phyloP scores from a whole-genome alignment of 2,797 vertebrate genomes.

The Lophius americanus region DNA sequence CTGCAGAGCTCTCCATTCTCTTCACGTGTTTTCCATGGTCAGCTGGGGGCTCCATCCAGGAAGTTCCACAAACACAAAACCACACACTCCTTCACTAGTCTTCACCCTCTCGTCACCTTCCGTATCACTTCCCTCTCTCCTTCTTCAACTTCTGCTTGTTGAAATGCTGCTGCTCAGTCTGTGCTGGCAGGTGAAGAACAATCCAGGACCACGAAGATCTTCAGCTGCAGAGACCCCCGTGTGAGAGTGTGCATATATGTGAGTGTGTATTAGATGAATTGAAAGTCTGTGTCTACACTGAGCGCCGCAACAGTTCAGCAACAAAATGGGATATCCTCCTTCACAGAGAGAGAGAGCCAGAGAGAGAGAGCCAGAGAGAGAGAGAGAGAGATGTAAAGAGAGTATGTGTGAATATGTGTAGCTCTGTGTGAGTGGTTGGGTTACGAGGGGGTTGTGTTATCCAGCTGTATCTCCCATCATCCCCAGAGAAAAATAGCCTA shows the following conservation, averaged over 20 bases:
- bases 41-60: slow-evolving; percentile 1
- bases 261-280: slow-evolving; percentile 2
- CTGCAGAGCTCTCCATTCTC: slow-evolving; percentile 15
- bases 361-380: slow-evolving; percentile 12
- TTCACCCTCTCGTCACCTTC: neutral
- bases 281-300: slow-evolving; percentile 27
- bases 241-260: slow-evolving; percentile 13
- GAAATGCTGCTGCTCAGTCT: slow-evolving; percentile 19
- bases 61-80: slow-evolving; percentile 15
- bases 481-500: slow-evolving; percentile 46
- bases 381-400: slow-evolving; percentile 38
- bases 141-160: slow-evolving; percentile 2
- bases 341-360: slow-evolving; percentile 23
- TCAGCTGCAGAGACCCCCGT: slow-evolving; percentile 9
- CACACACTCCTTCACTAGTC: slow-evolving; percentile 33
- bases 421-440: neutral
- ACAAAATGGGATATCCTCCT: slow-evolving; percentile 74
- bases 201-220: slow-evolving; percentile 38
- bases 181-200: slow-evolving; percentile 31
- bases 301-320: slow-evolving; percentile 78
- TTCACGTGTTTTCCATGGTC: slow-evolving; percentile 68
- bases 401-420: neutral
- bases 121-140: slow-evolving; percentile 6
- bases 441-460: slow-evolving; percentile 18
- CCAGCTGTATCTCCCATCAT: slow-evolving; percentile 72